phyloP scores from a whole-genome alignment of 2,113 vertebrate genomes.

The Mixornis gularis region DNA sequence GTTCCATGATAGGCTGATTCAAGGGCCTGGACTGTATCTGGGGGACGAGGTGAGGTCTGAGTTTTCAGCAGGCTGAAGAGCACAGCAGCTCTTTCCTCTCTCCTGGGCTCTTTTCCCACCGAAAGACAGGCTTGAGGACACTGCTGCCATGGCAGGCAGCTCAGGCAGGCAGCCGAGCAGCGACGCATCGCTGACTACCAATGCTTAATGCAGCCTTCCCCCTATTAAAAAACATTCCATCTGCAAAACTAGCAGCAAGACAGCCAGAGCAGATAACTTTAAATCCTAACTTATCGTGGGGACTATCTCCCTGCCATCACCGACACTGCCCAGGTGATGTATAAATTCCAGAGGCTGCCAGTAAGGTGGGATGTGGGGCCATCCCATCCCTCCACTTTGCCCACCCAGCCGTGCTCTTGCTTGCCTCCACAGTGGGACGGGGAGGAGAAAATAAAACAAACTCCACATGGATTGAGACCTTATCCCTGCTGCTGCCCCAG shows the following conservation, averaged over 20 bases:
- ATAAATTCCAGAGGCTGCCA: not conserved
- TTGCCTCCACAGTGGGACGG: fast-evolving
- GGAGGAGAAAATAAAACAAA: not conserved
- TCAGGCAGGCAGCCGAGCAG: not conserved
- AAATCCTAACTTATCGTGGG: not conserved
- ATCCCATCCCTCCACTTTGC: fast-evolving
- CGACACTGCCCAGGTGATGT: fast-evolving
- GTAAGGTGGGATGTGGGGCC: fast-evolving
- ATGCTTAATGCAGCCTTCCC: not conserved
- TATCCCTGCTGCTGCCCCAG: not conserved
- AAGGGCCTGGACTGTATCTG: not conserved
- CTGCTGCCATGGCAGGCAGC: not conserved
- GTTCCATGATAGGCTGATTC: not conserved
- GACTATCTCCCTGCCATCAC: not conserved
- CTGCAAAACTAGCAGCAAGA: not conserved
- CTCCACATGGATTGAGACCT: fast-evolving
- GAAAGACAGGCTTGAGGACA: not conserved
- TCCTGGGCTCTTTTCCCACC: not conserved
- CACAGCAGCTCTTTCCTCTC: not conserved
- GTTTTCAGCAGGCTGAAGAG: not conserved
- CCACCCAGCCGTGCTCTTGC: fast-evolving
- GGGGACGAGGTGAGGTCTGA: fast-evolving
- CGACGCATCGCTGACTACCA: not conserved
- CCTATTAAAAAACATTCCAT: not conserved
- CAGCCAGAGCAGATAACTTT: not conserved